Conservation (phyloP, 1,140 invertebrate genomes). For the Penaeus indicus region DNA sequence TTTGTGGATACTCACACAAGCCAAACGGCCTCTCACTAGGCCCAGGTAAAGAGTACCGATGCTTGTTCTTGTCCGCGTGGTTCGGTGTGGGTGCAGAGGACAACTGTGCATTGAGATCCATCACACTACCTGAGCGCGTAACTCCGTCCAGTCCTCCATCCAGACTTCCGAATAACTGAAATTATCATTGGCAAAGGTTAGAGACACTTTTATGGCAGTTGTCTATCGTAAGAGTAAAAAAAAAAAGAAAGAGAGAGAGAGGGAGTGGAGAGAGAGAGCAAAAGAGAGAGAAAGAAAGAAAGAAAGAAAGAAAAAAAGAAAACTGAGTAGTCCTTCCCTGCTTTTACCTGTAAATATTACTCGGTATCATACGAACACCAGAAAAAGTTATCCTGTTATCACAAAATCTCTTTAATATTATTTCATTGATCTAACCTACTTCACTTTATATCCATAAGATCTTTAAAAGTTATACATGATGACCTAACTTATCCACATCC, state of each 20-base stretch:
- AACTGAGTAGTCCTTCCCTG: constrained; percentile 15
- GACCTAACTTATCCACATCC: too few species aligned
- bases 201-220: constrained; percentile 75
- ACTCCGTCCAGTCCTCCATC: constrained; percentile 75
- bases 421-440: too few species aligned
- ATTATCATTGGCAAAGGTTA: constrained; percentile 81
- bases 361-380: neutral
- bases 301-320: neutral
- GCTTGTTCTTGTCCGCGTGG: constrained; percentile 58
- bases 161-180: constrained; percentile 65
- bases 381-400: neutral
- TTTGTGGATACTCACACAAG: constrained; percentile 43
- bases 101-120: constrained; percentile 80
- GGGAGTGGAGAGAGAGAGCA: neutral
- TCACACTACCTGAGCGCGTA: constrained; percentile 83
- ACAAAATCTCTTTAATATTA: neutral
- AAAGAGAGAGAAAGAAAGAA: neutral
- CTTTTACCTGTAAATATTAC: constrained; percentile 31
- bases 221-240: constrained; percentile 43
- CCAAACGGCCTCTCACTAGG: constrained; percentile 61
- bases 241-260: neutral
- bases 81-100: constrained; percentile 51
- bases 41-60: constrained; percentile 64
- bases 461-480: too few species aligned
- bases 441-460: too few species aligned